These are phyloP conservation scores for Trichosurus vulpecula DNA, from an alignment of 2,797 vertebrate genomes.

Conservation along the genomic window DNA sequence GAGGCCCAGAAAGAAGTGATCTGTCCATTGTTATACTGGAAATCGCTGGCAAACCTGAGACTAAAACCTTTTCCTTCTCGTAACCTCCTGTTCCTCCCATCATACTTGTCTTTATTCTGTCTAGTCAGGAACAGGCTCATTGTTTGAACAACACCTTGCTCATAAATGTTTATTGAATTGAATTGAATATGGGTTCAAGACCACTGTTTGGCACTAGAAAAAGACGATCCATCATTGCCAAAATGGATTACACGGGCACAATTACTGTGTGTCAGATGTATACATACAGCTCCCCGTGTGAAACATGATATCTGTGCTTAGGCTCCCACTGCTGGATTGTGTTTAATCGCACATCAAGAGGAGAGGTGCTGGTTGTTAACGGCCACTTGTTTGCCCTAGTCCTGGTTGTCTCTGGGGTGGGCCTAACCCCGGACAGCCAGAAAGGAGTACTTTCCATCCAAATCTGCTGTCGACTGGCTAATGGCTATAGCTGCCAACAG, in stretches of 20 bases:
- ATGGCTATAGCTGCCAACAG: conserved; percentile 84
- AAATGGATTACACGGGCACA: conserved; percentile 19
- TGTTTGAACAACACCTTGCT: not conserved
- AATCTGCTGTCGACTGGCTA: conserved; percentile 82
- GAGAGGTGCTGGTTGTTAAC: conserved; percentile 75
- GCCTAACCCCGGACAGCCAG: conserved; percentile 78
- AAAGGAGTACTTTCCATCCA: conserved; percentile 77
- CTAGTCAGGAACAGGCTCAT: not conserved
- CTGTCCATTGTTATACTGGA: not conserved
- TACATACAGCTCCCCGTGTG: not conserved
- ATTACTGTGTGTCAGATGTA: not conserved
- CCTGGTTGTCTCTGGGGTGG: conserved; percentile 79
- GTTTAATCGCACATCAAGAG: conserved; percentile 35
- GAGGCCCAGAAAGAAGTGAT: not conserved
- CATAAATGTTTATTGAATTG: not conserved
- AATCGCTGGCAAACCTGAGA: not conserved
- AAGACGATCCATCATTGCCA: not conserved
- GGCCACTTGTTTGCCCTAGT: conserved; percentile 76
- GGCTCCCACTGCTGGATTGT: conserved; percentile 18
- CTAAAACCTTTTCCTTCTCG: not conserved
- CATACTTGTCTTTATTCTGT: not conserved
- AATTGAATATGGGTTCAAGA: not conserved
- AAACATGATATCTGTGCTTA: not conserved
- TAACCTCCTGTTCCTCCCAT: not conserved
- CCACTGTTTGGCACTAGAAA: not conserved